Percentiles rank a stretch among this genome's conserved stretches.
These are phyloP conservation scores for Adelosebastes latens DNA, from an alignment of 2,797 vertebrate species.

Conservation along the genomic window DNA sequence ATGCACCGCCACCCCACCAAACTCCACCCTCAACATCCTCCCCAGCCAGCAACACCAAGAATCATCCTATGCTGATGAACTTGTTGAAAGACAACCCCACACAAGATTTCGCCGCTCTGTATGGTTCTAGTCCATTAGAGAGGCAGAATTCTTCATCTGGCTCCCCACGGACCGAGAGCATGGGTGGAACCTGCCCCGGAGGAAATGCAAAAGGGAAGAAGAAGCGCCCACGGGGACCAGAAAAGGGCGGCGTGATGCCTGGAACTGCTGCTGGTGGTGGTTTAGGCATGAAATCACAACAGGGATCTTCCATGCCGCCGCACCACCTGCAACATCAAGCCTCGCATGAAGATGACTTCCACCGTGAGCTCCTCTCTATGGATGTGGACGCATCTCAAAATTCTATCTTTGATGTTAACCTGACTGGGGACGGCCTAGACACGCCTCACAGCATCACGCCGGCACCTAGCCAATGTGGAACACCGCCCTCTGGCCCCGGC, in stretches of 20 bases:
- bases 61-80: slow-evolving; percentile 99
- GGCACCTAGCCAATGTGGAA: slow-evolving; percentile 96
- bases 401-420: slow-evolving; percentile 96
- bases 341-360: slow-evolving; percentile 96
- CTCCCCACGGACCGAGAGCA: slow-evolving; percentile 88
- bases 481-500: slow-evolving; percentile 89
- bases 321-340: slow-evolving; percentile 89
- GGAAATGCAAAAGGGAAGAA: slow-evolving; percentile 89
- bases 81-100: slow-evolving; percentile 97
- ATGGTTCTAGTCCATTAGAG: slow-evolving; percentile 93
- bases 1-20: slow-evolving; percentile 88
- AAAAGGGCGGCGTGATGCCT: slow-evolving; percentile 74
- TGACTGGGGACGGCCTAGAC: slow-evolving; percentile 93
- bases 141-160: slow-evolving; percentile 96
- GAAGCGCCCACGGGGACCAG: slow-evolving; percentile 86
- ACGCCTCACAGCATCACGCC: slow-evolving; percentile 97
- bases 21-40: slow-evolving; percentile 97
- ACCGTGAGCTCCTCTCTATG: slow-evolving; percentile 98
- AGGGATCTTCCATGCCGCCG: slow-evolving; percentile 69
- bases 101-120: slow-evolving; percentile 94
- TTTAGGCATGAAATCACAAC: slow-evolving; percentile 77
- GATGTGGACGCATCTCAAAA: slow-evolving; percentile 96
- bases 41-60: slow-evolving; percentile 98
- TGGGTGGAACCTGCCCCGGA: slow-evolving; percentile 85
- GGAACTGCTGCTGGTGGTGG: slow-evolving; percentile 59